Evolutionary conservation across 1,140 invertebrate genomes (phyloP), one percentile per base, ranked within the genome.

Genomic region (Cheumatopsyche charites): DNA sequence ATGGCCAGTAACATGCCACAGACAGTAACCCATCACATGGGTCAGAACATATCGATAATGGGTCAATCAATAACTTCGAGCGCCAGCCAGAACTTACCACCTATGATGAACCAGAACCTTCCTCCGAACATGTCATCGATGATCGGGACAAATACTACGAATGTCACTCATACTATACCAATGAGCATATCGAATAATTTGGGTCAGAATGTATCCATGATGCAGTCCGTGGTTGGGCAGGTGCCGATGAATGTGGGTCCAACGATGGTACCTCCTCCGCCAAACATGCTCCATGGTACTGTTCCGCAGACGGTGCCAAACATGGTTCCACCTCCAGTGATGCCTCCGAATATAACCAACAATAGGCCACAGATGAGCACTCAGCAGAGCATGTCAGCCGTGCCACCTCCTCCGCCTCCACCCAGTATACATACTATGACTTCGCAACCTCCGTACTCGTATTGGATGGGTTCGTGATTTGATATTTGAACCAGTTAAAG

Each of bases 211-310:
- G 25, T 62, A n/a, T 62, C 52, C 25, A 72, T 75, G 66, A 70
- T 75, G 73, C 73, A 72, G 17, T 49, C 71, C 1, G 69, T 75
- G 9, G 71, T 75, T 58, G 70, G 73, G 5, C 73, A 75, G 67
- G 70, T 75, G 66, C 42, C 43, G 7, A 43, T 68, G 17, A 72
- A 47, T n/a, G 67, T 75, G 55, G 71, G 26, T 5, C 71, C 74
- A 3, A 36, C 71, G 7, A 73, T 73, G 68, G 71, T 75, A 0
- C 69, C 69, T 6, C 55, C 55, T 6, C 67, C 73, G 58, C 19
- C 15, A 5, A 71, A 17, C 9, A 67, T 52, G 26, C 21, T 66
- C n/a, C 61, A 66, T 21, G 62, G 36, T 4, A 73, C 17, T 12
- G 70, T 58, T 1, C 49, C 66, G 6, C 71, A 67, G 47, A 73